phyloP scores from a whole-genome alignment of 2,888 invertebrate genomes.

The Adineta ricciae region DNA sequence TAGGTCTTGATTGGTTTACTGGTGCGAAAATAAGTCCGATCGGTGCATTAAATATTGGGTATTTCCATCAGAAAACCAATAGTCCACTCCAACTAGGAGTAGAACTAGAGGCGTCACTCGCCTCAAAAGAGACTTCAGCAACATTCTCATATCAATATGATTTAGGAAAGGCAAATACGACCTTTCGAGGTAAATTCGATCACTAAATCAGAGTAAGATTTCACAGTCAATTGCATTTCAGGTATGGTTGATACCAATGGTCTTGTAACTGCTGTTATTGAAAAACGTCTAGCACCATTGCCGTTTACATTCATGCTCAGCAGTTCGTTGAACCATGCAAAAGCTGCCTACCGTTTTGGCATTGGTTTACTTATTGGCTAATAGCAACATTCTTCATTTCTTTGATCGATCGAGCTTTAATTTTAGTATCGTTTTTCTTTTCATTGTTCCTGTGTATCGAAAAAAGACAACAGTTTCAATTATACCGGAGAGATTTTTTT shows the following conservation, averaged over 20 bases:
- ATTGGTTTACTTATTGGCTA: slow-evolving; percentile 80
- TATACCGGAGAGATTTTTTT: neutral
- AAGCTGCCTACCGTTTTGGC: slow-evolving; percentile 81
- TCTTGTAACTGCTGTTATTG: slow-evolving; percentile 78
- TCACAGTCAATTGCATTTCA: too few species aligned
- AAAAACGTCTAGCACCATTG: slow-evolving; percentile 80
- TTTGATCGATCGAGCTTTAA: neutral
- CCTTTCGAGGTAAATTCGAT: neutral
- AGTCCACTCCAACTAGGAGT: slow-evolving; percentile 78
- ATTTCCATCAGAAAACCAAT: slow-evolving; percentile 85
- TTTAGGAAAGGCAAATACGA: slow-evolving; percentile 75
- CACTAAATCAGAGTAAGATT: too few species aligned
- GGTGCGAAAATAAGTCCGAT: slow-evolving; percentile 9
- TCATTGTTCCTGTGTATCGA: neutral
- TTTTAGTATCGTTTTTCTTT: neutral
- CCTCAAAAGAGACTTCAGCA: slow-evolving; percentile 78
- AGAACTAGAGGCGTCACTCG: slow-evolving; percentile 81
- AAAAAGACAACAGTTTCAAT: neutral
- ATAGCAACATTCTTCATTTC: neutral
- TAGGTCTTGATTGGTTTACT: slow-evolving; percentile 33
- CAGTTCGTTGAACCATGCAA: slow-evolving; percentile 80
- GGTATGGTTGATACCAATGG: slow-evolving; percentile 42
- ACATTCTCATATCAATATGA: slow-evolving; percentile 87
- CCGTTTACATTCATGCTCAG: slow-evolving; percentile 86
- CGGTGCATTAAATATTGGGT: slow-evolving; percentile 52